phyloP scores from a whole-genome alignment of 2,888 invertebrate genomes.

The Helobdella robusta region DNA sequence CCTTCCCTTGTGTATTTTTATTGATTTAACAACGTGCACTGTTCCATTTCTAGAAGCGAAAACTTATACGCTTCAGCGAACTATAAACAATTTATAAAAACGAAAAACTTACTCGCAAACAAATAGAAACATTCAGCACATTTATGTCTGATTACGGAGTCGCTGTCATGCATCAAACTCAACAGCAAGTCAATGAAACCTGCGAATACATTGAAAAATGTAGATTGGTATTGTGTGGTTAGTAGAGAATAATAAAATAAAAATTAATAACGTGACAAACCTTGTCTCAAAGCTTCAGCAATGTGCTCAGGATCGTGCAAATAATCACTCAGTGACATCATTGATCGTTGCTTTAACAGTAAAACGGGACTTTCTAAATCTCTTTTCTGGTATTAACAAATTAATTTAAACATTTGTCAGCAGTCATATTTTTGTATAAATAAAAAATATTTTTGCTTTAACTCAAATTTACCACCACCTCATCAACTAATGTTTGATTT shows the following conservation, averaged over 20 bases:
- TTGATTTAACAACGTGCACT: too few species aligned
- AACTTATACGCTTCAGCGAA: too few species aligned
- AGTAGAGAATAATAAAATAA: too few species aligned
- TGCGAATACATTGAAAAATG: not conserved
- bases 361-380: constrained; percentile 45
- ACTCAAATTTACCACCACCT: too few species aligned
- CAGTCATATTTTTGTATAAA: not conserved
- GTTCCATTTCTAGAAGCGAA: too few species aligned
- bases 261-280: too few species aligned
- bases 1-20: too few species aligned
- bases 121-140: constrained; percentile 48
- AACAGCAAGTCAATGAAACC: constrained; percentile 24
- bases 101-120: constrained; percentile 39
- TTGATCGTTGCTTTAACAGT: constrained; percentile 45
- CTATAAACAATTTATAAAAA: not conserved
- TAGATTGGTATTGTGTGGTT: not conserved
- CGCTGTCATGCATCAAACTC: constrained; percentile 41
- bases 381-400: constrained; percentile 42
- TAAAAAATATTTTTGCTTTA: not conserved
- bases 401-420: not conserved
- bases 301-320: constrained; percentile 50
- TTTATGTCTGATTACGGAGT: constrained; percentile 46
- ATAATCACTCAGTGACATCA: constrained; percentile 49
- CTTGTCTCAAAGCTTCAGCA: constrained; percentile 44
- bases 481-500: not conserved